Conservation (phyloP, 2,797 vertebrate genomes). For the Hozukius guyotensis region DNA sequence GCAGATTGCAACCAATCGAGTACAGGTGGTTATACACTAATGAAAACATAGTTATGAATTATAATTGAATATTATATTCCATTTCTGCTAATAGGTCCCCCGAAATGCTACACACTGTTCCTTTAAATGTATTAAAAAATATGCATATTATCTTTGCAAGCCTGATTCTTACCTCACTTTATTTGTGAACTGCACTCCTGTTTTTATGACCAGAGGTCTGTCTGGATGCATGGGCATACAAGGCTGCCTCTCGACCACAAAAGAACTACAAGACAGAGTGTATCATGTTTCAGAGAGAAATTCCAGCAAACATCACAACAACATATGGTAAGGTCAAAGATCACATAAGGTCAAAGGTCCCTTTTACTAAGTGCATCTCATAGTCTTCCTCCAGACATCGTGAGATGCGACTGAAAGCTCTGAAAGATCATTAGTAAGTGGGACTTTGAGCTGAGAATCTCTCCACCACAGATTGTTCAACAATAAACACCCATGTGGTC, state of each 20-base stretch:
- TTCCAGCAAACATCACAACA: background rate
- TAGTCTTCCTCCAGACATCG: background rate
- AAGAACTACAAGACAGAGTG: conserved; percentile 84
- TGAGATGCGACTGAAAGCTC: background rate
- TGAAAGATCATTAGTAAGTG: background rate
- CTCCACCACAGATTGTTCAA: background rate
- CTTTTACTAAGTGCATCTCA: background rate
- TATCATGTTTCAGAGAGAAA: conserved; percentile 17
- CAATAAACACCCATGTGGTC: background rate
- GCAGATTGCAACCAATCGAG: no score
- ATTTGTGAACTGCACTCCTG: conserved; percentile 98
- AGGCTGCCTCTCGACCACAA: conserved; percentile 96
- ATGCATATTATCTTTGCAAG: background rate
- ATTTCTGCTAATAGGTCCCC: no score
- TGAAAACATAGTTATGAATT: no score
- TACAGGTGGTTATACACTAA: no score
- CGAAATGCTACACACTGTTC: no score
- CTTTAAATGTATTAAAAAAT: background rate
- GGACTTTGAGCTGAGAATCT: background rate
- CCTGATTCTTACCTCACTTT: conserved; percentile 90
- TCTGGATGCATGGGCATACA: conserved; percentile 99
- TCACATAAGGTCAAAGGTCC: background rate
- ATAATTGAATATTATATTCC: no score
- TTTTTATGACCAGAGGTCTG: conserved; percentile 97
- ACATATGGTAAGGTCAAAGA: background rate